Base-by-base conservation (phyloP, 2,888 invertebrate species). In the Auanema freiburgensis region DNA sequence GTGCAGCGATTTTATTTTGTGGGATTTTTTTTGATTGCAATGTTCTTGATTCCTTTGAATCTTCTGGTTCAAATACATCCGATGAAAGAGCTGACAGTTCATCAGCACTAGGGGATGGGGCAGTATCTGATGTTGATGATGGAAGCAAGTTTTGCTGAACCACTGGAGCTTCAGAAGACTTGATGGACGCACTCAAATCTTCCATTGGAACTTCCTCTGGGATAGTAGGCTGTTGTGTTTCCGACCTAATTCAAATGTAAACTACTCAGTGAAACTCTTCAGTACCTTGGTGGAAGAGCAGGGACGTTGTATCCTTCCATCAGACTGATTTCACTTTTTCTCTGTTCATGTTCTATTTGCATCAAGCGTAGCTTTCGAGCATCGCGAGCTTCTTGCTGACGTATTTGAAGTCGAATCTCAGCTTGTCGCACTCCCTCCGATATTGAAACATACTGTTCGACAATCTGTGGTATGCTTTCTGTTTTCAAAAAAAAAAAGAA, bases 381-480 rank as follows among this genome's bases (percentile, higher is more conserved):
- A 8, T 69, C 67, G 52, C 64, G 63, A 11, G 67, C 71, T n/a
- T 58, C 63, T 24, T 71, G 59, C 41, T 73, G 71, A 8, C 59
- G 51, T 11, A 68, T 62, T 62, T 52, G 57, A 23, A 71, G 41
- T 11, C 63, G 63, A 10, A 66, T 8, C 54, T 74, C 74, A 1
- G 72, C 71, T 10, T 59, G 41, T 50, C 42, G 46, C 3, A 72
- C 74, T 1, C 71, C 71, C 57, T 68, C 74, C 0, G 64, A 59
- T 18, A 74, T 44, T 11, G 57, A 56, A n/a, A 67, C 74, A 46
- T 70, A 74, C 53, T 70, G 64, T 40, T 68, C 65, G 10, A 67
- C 57, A 10, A 72, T 74, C 71, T 72, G 55, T 14, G 65, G 50
- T 40, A 14, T 12, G 46, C 6, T 21, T 16, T 46, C 5, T 46